These are phyloP conservation scores for Aradophagus sp. DNA, from an alignment of 1,140 invertebrate species.

Conservation along the genomic window DNA sequence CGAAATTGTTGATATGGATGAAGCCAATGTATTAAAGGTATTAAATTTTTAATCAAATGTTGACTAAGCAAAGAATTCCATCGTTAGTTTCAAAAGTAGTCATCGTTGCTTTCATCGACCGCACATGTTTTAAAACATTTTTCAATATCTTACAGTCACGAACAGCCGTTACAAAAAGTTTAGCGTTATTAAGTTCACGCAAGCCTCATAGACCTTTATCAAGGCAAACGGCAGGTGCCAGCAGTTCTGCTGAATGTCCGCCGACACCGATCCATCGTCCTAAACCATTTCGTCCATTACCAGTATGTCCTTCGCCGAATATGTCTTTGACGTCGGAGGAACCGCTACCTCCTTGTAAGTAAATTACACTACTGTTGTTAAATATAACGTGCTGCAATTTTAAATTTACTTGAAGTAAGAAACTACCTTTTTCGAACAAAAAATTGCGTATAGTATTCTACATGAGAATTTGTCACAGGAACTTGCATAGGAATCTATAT, in stretches of 20 bases:
- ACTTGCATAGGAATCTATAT: too few species aligned
- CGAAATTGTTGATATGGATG: constrained; percentile 86
- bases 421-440: too few species aligned
- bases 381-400: too few species aligned
- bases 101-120: too few species aligned
- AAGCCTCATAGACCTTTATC: constrained; percentile 65
- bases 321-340: constrained; percentile 90
- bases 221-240: constrained; percentile 60
- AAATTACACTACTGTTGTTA: too few species aligned
- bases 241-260: constrained; percentile 78
- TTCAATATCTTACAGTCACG: constrained; percentile 57
- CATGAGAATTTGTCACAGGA: too few species aligned
- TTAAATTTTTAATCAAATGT: neutral
- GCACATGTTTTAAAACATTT: neutral
- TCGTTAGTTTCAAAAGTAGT: too few species aligned
- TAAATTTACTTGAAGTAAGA: too few species aligned
- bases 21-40: constrained; percentile 72
- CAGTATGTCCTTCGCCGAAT: constrained; percentile 82
- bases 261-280: constrained; percentile 89
- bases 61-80: too few species aligned
- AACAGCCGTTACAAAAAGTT: constrained; percentile 71
- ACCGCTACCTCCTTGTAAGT: constrained; percentile 86
- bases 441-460: too few species aligned
- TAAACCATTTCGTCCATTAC: constrained; percentile 78
- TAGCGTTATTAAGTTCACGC: constrained; percentile 69